phyloP scores from a whole-genome alignment of 2,113 vertebrate species.

The Chlorodrepanis virens region DNA sequence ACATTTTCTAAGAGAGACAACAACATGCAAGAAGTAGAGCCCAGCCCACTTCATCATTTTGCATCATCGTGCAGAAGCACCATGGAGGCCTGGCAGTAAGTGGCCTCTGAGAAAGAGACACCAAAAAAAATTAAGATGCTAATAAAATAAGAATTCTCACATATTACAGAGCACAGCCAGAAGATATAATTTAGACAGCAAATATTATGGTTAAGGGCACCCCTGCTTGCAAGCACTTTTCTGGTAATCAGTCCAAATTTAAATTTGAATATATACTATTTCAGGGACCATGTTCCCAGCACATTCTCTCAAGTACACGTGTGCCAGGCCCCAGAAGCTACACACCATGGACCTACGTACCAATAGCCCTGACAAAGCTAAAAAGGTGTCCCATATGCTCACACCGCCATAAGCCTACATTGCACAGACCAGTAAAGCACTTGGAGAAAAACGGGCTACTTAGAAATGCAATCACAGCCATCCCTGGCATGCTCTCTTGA shows the following conservation, averaged over 20 bases:
- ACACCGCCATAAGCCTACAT: background rate
- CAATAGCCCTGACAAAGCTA: background rate
- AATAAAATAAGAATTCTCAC: background rate
- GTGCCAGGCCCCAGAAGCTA: background rate
- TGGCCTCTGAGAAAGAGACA: background rate
- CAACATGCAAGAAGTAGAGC: background rate
- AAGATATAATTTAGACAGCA: background rate
- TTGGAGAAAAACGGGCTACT: background rate
- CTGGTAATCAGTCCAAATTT: background rate
- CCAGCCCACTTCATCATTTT: background rate
- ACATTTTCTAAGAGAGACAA: background rate
- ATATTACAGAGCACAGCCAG: background rate
- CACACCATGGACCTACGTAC: background rate
- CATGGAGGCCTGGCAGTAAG: background rate
- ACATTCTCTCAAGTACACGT: accelerated
- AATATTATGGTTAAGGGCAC: background rate
- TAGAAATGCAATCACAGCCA: background rate
- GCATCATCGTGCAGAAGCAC: background rate
- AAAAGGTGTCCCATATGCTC: background rate
- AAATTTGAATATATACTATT: background rate
- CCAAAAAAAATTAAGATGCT: background rate
- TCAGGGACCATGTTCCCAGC: background rate
- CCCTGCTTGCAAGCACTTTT: background rate
- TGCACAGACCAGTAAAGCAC: background rate
- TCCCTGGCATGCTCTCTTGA: background rate